Base-by-base conservation (phyloP, 2,113 vertebrate genomes). In the Struthidea cinerea region DNA sequence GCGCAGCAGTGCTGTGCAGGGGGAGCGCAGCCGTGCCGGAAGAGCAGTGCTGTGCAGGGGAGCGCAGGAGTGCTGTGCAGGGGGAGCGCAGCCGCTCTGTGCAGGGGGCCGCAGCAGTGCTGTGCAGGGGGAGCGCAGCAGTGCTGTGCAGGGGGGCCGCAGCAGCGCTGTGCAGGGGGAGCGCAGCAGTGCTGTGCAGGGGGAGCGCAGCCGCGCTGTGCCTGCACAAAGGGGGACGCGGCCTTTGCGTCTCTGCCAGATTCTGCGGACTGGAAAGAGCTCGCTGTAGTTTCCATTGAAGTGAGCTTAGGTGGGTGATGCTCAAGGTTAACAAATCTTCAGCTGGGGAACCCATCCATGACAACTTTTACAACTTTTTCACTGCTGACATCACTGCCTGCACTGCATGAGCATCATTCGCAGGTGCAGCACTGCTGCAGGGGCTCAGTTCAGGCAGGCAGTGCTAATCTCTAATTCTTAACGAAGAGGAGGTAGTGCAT, bases 111-210 rank as follows among this genome's bases (percentile, higher is more conserved):
- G 28, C n/a, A 42, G 52, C 73, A 28, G 50, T 1, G 2, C 59
- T 24, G 17, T 9, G 44, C 44, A 19, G 46, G 41, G 39, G 9
- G 39, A n/a, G n/a, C n/a, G 28, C n/a, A 42, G 52, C 73, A 28
- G 50, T 1, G 2, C 59, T 24, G 17, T 9, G 44, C 44, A 19
- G 46, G 41, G 39, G 9, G 39, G n/a, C n/a, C n/a, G 28, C n/a
- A 42, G 52, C 73, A 28, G 50, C 1, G 2, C 59, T 24, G 17
- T 9, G 44, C 44, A 19, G 46, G 41, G 39, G 9, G 39, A n/a
- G n/a, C n/a, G n/a, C n/a, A n/a, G 41, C 41, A 42, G 41, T 1
- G 2, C 59, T n/a, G 16, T 1, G 8, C 18, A 0, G 18, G 1
- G 26, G 14, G 7, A 23, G 3, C 42, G 23, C 39, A 27, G 37